Evolutionary conservation across 2,888 invertebrate genomes (phyloP), one percentile per base, ranked within the genome.

Genomic region (Frankliniella intonsa): DNA sequence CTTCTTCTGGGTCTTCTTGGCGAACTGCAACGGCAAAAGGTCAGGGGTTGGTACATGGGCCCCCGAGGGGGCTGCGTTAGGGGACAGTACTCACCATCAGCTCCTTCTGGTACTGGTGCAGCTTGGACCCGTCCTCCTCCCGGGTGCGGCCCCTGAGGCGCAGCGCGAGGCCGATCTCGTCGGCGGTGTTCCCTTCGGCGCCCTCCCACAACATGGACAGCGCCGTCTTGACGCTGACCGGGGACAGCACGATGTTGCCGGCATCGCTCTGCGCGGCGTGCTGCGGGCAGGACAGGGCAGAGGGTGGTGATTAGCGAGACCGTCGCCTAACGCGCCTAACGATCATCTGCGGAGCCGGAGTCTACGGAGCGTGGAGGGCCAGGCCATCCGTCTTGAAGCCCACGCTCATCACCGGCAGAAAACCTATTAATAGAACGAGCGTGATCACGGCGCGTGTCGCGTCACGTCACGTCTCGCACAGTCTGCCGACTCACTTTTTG

Each of bases 221-320:
- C 0, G 90, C 90, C 0, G 91, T 88, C 86, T 93, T 93, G 50
- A 92, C 89, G 86, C 92, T 92, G 82, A 91, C 90, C 22, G 93
- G 92, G n/a, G 93, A 93, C 3, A 93, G 86, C 86, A 93, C 89
- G 55, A 92, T 89, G 86, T 93, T 93, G 49, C 90, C 90, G 12
- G 11, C 69, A 12, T 76, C 69, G 69, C 3, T 9, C 69, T 69
- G n/a, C 5, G 69, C 25, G 69, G 69, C 25, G 22, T 11, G 69
- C 69, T 76, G 69, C n/a, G 22, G 69, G 55, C 55, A 55, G 62
- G 14, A n/a, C n/a, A n/a, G n/a, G n/a, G 55, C 55, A 17, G 55
- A 62, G 11, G 62, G 14, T 7, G 62, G 14, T 7, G 62, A n/a
- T 62, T 62, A 62, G 62, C 62, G 62, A 11, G 62, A 17, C 17